Evolutionary conservation across 2,797 vertebrate genomes (phyloP), one percentile per base, ranked within the genome.

Genomic region (Sebastes alutus): DNA sequence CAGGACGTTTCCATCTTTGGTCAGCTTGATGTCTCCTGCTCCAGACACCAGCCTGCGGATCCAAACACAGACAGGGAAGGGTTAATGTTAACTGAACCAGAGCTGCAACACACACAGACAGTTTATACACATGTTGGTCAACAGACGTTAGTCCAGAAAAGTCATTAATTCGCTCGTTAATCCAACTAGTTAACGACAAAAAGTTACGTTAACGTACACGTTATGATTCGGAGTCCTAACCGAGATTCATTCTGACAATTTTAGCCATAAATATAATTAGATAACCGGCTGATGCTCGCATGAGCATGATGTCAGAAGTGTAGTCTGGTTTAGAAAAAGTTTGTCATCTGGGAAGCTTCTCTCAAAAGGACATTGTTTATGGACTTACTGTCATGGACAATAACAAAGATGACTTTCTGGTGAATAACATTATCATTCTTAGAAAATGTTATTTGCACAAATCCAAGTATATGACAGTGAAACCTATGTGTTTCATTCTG

Each of bases 1-100:
- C 91, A 99, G 93, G 77, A 99, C 97, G 79, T 99, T 99, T 61
- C 99, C 98, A 89, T 99, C 99, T 96, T 99, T 99, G 89, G 99
- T 99, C 80, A 99, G 95, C 71, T 99, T 99, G 80, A 99, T 99
- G 89, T 99, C 99, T 73, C 99, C 98, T 11, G 98, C 94, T 2
- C 98, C 98, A 76, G 98, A 99, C 58, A 99, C 99, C 66, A 99
- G 95, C 98, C 98, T 99, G 94, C 6, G 20, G 32, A 67, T 23
- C 59, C 65, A 84, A 49, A 86, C 5, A 72, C 5, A 72, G 12
- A 2, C 22, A 81, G 22, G 5, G 2, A 65, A 10, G 35, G 6
- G 55, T 85, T 82, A 33, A 56, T 54, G 55, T 42, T 29, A 22
- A 63, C 12, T 5, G 22, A 6, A 6, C 20, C 20, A 32, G 4